Evolutionary conservation across 2,888 invertebrate species (phyloP).

Genomic region (Clanis bilineata): DNA sequence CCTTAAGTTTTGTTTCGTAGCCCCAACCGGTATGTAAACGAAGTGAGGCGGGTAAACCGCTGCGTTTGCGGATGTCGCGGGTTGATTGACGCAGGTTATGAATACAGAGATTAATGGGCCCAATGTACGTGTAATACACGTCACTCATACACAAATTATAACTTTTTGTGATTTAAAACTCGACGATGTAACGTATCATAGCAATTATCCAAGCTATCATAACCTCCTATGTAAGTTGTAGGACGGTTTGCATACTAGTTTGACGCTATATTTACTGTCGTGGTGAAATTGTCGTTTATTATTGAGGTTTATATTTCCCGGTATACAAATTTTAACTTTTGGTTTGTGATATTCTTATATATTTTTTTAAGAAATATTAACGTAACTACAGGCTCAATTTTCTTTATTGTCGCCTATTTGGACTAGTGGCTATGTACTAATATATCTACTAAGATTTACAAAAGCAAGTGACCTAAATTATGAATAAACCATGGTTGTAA

Average conservation of each 20-base stretch:
- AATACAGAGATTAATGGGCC: conserved; percentile 68
- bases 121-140: conserved; percentile 23
- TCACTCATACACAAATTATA: conserved; percentile 16
- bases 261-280: neutral
- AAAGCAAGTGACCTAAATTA: conserved; percentile 1
- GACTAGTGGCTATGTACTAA: too few species aligned
- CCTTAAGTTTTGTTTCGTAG: too few species aligned
- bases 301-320: neutral
- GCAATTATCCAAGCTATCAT: conserved; percentile 4
- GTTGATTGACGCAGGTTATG: conserved; percentile 70
- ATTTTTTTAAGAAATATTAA: too few species aligned
- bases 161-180: conserved; percentile 18
- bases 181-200: conserved; percentile 3
- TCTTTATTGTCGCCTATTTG: too few species aligned
- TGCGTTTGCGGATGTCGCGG: conserved; percentile 57
- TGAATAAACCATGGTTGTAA: conserved; percentile 6
- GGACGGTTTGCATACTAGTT: neutral
- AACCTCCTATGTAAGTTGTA: neutral
- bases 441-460: conserved; percentile 12
- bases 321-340: neutral
- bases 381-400: too few species aligned
- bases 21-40: conserved; percentile 33
- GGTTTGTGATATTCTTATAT: too few species aligned
- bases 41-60: conserved; percentile 48
- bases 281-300: neutral